Evolutionary conservation across 1,140 invertebrate genomes (phyloP).

Genomic region (Phortica variegata): DNA sequence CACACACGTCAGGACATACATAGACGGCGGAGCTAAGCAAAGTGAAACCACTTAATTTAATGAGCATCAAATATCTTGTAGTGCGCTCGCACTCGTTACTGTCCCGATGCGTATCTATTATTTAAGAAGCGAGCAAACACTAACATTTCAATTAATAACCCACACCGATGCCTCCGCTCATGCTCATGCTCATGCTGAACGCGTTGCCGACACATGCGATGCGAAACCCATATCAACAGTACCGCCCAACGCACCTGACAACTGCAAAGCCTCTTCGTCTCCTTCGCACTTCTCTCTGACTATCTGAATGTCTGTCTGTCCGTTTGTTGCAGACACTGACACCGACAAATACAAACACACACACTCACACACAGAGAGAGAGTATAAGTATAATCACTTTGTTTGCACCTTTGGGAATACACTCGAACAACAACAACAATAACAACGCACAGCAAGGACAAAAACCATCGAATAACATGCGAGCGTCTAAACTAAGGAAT

Average conservation of each 20-base stretch:
- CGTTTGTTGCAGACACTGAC: too few species aligned
- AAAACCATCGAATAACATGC: conserved; percentile 9
- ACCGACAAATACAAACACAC: neutral
- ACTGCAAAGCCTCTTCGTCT: too few species aligned
- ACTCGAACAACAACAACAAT: conserved; percentile 6
- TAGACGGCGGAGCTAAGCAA: too few species aligned
- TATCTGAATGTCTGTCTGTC: too few species aligned
- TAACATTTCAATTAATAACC: conserved; percentile 55
- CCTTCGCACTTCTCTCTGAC: too few species aligned
- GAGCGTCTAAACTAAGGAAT: neutral
- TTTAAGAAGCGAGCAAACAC: conserved; percentile 39
- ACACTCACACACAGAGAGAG: conserved; percentile 36
- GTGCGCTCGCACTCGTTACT: conserved; percentile 28
- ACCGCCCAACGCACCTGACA: too few species aligned
- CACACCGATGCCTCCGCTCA: conserved; percentile 28
- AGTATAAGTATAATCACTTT: conserved; percentile 52
- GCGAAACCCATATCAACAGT: too few species aligned
- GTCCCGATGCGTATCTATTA: conserved; percentile 54
- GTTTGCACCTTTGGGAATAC: conserved; percentile 52
- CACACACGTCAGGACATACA: too few species aligned
- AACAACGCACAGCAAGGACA: conserved; percentile 10
- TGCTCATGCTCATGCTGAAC: too few species aligned
- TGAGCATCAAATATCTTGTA: conserved; percentile 49
- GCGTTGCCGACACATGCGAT: too few species aligned
- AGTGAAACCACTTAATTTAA: conserved; percentile 55